phyloP scores from a whole-genome alignment of 2,888 invertebrate species.

The Tipula unca region DNA sequence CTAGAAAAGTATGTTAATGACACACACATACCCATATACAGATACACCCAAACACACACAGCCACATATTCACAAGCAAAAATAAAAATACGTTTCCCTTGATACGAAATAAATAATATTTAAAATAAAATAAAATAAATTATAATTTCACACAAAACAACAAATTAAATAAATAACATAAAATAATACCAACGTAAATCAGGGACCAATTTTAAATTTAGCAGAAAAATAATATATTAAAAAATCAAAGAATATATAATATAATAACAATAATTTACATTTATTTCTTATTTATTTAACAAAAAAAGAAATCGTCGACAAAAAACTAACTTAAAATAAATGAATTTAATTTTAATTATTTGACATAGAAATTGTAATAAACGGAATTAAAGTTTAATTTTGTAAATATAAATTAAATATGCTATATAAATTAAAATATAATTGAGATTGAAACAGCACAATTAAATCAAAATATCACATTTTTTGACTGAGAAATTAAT shows the following conservation, averaged over 20 bases:
- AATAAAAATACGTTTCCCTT: neutral
- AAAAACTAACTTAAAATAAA: neutral
- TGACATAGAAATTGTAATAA: neutral
- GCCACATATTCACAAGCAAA: neutral
- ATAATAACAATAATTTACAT: neutral
- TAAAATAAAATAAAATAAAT: neutral
- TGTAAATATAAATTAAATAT: neutral
- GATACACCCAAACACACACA: neutral
- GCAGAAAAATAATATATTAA: slow-evolving; percentile 10
- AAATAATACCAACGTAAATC: slow-evolving; percentile 17
- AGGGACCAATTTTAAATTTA: slow-evolving; percentile 19
- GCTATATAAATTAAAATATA: neutral
- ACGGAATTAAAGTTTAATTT: neutral
- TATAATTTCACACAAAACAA: slow-evolving; percentile 2
- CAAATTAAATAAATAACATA: neutral
- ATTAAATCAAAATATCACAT: slow-evolving; percentile 1
- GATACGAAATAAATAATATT: slow-evolving; percentile 8
- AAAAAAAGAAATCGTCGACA: neutral
- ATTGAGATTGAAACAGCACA: slow-evolving; percentile 16
- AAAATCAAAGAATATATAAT: slow-evolving; percentile 3
- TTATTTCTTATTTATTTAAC: neutral
- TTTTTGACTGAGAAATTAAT: slow-evolving; percentile 18
- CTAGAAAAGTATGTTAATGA: neutral
- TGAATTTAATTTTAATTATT: slow-evolving; percentile 15
- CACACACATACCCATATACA: neutral